A percentile compares a stretch with the other conserved stretches of the same genome.
Evolutionary conservation across 2,113 vertebrate genomes (phyloP).

Genomic region (Syrmaticus mikado): DNA sequence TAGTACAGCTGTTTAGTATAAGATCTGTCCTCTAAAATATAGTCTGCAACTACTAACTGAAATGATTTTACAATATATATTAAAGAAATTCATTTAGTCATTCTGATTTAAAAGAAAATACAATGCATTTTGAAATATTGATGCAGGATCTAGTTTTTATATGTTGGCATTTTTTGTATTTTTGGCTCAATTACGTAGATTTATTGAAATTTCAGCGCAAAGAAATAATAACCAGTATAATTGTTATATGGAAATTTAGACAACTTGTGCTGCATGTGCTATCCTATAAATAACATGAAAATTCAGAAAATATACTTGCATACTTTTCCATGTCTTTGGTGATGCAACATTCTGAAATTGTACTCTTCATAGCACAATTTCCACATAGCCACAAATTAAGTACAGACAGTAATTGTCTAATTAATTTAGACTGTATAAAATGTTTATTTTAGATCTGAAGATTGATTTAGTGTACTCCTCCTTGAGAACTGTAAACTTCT

Average conservation of each 20-base stretch:
- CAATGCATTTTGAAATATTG: not conserved
- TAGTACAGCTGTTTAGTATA: not conserved
- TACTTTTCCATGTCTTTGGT: not conserved
- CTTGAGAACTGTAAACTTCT: not conserved
- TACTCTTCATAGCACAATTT: not conserved
- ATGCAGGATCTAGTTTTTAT: not conserved
- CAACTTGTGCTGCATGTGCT: not conserved
- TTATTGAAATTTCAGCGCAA: not conserved
- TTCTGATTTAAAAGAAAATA: not conserved
- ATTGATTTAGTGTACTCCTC: not conserved
- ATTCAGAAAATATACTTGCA: not conserved
- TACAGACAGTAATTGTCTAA: not conserved
- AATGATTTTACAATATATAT: not conserved
- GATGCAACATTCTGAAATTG: not conserved
- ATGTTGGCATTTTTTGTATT: not conserved
- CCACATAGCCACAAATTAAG: not conserved
- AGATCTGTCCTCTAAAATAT: not conserved
- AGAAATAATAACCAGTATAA: not conserved
- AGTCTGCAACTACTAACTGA: not conserved
- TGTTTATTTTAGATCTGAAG: not conserved
- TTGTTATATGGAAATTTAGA: not conserved
- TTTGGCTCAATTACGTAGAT: not conserved
- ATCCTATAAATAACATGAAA: not conserved
- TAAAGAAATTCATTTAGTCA: not conserved
- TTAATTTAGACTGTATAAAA: not conserved